Percentiles rank a stretch among this genome's conserved stretches.
These are phyloP conservation scores for Periophthalmodon schlosseri DNA, from an alignment of 2,113 vertebrate species.

Conservation along the genomic window DNA sequence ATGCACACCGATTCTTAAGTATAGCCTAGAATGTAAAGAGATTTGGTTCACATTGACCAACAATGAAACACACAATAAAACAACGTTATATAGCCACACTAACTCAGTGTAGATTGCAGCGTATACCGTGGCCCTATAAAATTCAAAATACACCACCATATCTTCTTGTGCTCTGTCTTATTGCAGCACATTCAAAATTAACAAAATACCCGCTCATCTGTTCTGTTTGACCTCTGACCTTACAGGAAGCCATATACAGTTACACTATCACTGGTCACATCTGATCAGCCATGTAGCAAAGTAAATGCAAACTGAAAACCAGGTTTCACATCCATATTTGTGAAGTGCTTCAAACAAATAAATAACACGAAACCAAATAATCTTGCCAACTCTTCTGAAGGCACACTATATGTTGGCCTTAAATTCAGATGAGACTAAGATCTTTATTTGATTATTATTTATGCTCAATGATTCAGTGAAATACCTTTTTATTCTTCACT, in stretches of 20 bases:
- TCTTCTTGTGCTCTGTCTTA: not conserved
- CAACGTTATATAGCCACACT: not conserved
- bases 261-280: not conserved
- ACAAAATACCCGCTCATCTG: not conserved
- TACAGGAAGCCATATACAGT: not conserved
- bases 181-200: not conserved
- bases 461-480: no score
- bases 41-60: not conserved
- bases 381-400: not conserved
- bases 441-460: no score
- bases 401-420: no score
- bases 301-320: not conserved
- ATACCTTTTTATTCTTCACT: no score
- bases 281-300: constrained; percentile 1
- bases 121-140: not conserved
- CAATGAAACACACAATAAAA: not conserved
- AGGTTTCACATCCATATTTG: not conserved
- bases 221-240: not conserved
- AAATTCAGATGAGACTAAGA: no score
- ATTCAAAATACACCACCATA: not conserved
- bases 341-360: not conserved
- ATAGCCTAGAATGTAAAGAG: not conserved
- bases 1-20: not conserved
- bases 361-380: not conserved
- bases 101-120: not conserved